A percentile compares a stretch with the other conserved stretches of the same genome.
phyloP scores from a whole-genome alignment of 2,797 vertebrate species.

The Tadarida brasiliensis region DNA sequence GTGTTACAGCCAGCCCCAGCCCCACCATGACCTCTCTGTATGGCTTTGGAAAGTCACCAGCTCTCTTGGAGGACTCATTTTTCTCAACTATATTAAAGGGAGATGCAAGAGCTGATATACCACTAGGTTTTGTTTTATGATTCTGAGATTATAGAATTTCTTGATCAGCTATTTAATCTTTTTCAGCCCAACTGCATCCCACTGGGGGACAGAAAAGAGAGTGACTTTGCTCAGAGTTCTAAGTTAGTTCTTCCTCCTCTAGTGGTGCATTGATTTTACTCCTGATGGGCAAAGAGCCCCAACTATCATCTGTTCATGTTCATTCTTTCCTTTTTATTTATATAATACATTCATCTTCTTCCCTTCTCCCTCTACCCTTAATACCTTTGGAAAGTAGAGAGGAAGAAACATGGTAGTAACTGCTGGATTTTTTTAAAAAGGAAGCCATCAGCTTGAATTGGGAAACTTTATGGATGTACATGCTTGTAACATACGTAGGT shows the following conservation, averaged over 20 bases:
- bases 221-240: background rate
- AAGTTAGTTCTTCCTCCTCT: background rate
- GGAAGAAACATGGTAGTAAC: background rate
- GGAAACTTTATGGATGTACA: background rate
- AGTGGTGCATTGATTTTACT: background rate
- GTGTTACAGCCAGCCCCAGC: background rate
- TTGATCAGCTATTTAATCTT: background rate
- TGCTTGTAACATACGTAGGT: background rate
- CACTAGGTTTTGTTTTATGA: background rate
- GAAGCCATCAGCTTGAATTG: background rate
- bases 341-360: background rate
- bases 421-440: constrained; percentile 29
- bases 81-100: background rate
- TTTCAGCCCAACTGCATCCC: background rate
- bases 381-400: background rate
- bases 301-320: background rate
- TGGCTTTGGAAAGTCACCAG: background rate
- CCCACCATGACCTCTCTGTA: background rate
- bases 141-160: background rate
- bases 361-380: background rate
- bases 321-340: background rate
- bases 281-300: background rate
- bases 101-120: background rate
- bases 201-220: background rate
- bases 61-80: background rate